Evolutionary conservation across 2,797 vertebrate genomes (phyloP), one percentile per base, ranked within the genome.

Genomic region (Mionectes olivaceus): DNA sequence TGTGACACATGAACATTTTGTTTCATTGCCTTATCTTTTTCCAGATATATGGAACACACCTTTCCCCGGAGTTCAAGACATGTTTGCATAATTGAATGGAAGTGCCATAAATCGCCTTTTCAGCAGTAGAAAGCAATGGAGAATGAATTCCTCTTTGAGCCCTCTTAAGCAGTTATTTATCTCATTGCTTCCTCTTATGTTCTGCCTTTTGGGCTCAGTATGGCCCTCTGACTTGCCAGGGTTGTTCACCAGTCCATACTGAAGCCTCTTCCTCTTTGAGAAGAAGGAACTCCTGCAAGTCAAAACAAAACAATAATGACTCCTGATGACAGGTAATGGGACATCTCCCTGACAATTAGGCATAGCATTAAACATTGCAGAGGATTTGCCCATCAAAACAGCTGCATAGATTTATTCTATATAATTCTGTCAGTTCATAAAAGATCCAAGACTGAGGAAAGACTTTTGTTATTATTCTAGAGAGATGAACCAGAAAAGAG

Each of bases 11-110:
- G 84, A 87, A 47, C 5, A 74, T 90, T 91, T 92, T 90, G 35
- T 74, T 88, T 87, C 68, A 65, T 44, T 96, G 75, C 52, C 46
- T 65, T 24, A 46, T 67, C 49, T 79, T 93, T 90, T 79, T 56
- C 49, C 71, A 46, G 53, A 79, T 94, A 76, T 53, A 89, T 44
- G 86, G 74, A 61, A 85, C 19, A 68, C 5, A 5, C 22, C 33
- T 86, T 76, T 88, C 73, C 59, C 76, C 60, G 41, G 28, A 85
- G 49, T 52, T 85, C 35, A 25, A 35, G 43, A 80, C 52, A 74
- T 0, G 1, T 93, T 92, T 89, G 37, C 55, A 68, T 44, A 76
- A 61, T 65, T 46, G 44, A 90, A 70, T 90, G 68, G 56, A 83
- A 89, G 60, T 37, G 9, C 52, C 27, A 65, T 83, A 89, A 78